Base-by-base conservation (phyloP, 2,113 vertebrate genomes). In the Eubucco bourcierii region DNA sequence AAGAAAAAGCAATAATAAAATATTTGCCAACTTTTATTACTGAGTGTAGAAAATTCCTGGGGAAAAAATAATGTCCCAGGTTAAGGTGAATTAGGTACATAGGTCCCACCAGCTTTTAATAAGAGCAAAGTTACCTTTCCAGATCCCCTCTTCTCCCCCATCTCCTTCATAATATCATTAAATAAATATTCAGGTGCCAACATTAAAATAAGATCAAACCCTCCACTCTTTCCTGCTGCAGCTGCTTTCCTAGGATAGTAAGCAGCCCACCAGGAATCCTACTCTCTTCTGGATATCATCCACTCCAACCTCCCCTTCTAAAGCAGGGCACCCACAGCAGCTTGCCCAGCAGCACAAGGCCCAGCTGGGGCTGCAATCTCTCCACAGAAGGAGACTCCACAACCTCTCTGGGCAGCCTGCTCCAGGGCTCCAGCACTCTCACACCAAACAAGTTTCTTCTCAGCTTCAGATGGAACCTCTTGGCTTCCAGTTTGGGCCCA, bases 51-150 rank as follows among this genome's bases (percentile, higher is more conserved):
- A 37, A 80, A 55, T 17, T 6, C 37, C 6, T 3, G 6, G 46
- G 21, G 15, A 15, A n/a, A 4, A 28, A 33, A 24, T 28, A 17
- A 15, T 0, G 3, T 27, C 39, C 25, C 12, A 58, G 31, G 41
- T 21, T 20, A 24, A 23, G 5, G 12, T 8, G 29, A 65, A 47
- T 39, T 18, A 59, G 3, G 18, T 29, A 3, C 3, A 0, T 8
- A 21, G 23, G 15, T 55, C 8, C 17, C 7, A 23, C 6, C 10
- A 6, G 3, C 24, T 60, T 52, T 27, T 6, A 80, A 25, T 10
- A 52, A 28, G 17, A 80, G 8, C 23, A 34, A 39, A 5, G 7
- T 12, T 41, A 16, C 8, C 74, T 63, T 50, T 39, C 46, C 2
- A 9, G 74, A 4, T 16, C 29, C 67, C 64, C 25, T 12, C 19